Evolutionary conservation across 2,113 vertebrate genomes (phyloP).

Genomic region (Trogon melanurus): DNA sequence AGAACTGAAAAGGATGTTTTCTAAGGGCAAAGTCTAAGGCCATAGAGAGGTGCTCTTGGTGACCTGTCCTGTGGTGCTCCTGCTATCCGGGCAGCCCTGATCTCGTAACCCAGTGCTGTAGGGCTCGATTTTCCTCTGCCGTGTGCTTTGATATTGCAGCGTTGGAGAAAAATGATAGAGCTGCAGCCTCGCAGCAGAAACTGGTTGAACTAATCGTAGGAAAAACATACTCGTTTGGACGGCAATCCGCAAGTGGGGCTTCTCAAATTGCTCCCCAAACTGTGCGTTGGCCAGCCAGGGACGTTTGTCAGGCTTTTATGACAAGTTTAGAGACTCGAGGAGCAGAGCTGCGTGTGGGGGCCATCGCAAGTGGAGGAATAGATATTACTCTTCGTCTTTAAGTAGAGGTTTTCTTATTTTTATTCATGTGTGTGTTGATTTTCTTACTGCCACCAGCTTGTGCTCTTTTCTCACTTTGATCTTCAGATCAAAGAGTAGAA

Average conservation of each 20-base stretch:
- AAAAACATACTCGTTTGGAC: background rate
- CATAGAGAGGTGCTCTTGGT: background rate
- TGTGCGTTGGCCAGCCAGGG: background rate
- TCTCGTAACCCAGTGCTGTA: background rate
- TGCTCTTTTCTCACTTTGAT: conserved; percentile 16
- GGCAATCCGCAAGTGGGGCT: background rate
- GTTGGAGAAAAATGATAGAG: background rate
- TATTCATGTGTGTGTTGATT: background rate
- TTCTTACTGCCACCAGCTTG: background rate
- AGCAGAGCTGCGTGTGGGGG: background rate
- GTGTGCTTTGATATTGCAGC: background rate
- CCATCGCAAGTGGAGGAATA: background rate
- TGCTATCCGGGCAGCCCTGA: background rate
- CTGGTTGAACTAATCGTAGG: background rate
- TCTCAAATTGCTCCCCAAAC: background rate
- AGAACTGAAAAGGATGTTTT: background rate
- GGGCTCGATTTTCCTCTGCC: background rate
- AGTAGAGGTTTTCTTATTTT: background rate
- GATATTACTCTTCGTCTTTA: background rate
- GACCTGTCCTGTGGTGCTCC: background rate
- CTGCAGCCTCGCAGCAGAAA: background rate
- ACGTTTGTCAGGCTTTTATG: background rate
- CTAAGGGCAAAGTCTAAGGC: background rate
- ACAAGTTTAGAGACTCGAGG: background rate
- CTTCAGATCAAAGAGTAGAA: background rate